Base-by-base conservation (phyloP, 1,140 invertebrate species). In the Nixonia krombeini region DNA sequence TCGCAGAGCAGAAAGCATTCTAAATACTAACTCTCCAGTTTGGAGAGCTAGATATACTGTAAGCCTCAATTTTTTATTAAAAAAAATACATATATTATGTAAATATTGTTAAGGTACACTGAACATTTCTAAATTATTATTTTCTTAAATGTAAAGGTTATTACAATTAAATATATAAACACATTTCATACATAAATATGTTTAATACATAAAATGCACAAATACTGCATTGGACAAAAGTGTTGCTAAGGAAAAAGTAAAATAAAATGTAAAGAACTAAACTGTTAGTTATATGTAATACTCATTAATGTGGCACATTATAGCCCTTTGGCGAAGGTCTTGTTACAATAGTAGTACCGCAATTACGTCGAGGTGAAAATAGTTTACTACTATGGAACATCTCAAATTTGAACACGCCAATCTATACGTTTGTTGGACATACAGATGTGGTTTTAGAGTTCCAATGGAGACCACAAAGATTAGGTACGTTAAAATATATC, bases 401-500 rank as follows among this genome's bases (percentile, higher is more conserved):
- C 33, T 88, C 88, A 23, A 91, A 91, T 80, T 86, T 88, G 37
- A 87, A 83, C 31, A 85, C 89, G 50, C 93, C 93, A 3, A 90
- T 95, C 29, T 93, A 94, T 78, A 93, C 93, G 4, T 96, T 98
- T 85, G 91, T 94, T 26, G 96, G 95, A 0, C 96, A 98, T 77
- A 93, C 93, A 1, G 96, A 98, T 86, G 94, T 96, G 26, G 94
- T 98, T 25, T 85, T 97, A 26, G 96, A 98, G 74, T 98, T 98
- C 90, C 93, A 95, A 67, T 98, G 96, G 96, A 88, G 94, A 55
- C 88, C 90, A 31, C 89, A 90, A 61, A 86, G 78, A 84, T 85
- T 81, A 76, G 87, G 84, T 88, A 51, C 13, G 10, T 38, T 38
- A n/a, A 38, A 1, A 12, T 16, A 9, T 53, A 17, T 51, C 13